phyloP scores from a whole-genome alignment of 2,797 vertebrate genomes.

The Sebastes matsubarae region DNA sequence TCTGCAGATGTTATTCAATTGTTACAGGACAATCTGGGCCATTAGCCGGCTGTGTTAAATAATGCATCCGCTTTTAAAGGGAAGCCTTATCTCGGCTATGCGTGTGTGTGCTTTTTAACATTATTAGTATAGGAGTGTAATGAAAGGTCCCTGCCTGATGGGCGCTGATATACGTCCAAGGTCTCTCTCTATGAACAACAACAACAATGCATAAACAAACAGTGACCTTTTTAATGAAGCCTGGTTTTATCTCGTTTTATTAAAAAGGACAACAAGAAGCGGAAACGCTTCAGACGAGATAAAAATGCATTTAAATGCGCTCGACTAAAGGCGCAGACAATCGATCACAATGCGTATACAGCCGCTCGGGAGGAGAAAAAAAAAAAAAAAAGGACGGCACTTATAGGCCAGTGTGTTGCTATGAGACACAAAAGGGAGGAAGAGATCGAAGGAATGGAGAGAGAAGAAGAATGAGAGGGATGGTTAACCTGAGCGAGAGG shows the following conservation, averaged over 20 bases:
- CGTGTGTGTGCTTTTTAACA: conserved; percentile 76
- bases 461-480: conserved; percentile 16
- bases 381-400: background rate
- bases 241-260: conserved; percentile 71
- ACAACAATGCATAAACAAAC: conserved; percentile 68
- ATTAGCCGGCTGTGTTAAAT: conserved; percentile 86
- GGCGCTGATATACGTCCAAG: conserved; percentile 74
- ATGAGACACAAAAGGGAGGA: conserved; percentile 50
- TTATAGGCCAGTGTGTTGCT: conserved; percentile 59
- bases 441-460: background rate
- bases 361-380: background rate
- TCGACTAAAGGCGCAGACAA: conserved; percentile 56
- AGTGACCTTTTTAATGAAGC: conserved; percentile 79
- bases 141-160: conserved; percentile 77
- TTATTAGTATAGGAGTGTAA: conserved; percentile 85
- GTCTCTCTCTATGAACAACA: conserved; percentile 51
- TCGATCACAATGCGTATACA: conserved; percentile 60
- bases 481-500: conserved; percentile 22
- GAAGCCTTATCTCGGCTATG: conserved; percentile 73
- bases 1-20: conserved; percentile 87
- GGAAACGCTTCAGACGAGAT: conserved; percentile 68
- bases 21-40: conserved; percentile 84
- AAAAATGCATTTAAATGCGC: conserved; percentile 73
- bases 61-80: conserved; percentile 86
- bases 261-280: conserved; percentile 73